phyloP scores from a whole-genome alignment of 2,797 vertebrate genomes.

The Dallia pectoralis region DNA sequence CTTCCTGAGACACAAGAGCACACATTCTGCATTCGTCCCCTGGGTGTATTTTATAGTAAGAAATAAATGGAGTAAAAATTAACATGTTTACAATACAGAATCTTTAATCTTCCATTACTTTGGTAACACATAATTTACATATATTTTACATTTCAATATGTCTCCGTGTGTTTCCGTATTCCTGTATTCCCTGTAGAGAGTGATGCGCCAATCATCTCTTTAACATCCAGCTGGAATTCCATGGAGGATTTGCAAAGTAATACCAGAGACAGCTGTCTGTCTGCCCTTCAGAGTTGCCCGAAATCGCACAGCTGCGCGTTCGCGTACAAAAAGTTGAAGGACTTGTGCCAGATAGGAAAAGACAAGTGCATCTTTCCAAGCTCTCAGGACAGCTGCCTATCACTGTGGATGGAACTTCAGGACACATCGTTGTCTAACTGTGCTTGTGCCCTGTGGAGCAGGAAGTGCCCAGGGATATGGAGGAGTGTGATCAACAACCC shows the following conservation, averaged over 20 bases:
- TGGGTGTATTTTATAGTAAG: background rate
- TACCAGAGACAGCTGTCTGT: slow-evolving; percentile 29
- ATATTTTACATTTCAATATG: background rate
- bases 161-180: too few species aligned
- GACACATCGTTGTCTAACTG: slow-evolving; percentile 50
- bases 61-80: too few species aligned
- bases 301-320: slow-evolving; percentile 47
- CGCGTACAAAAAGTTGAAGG: slow-evolving; percentile 56
- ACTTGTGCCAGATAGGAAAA: slow-evolving; percentile 37
- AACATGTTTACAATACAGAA: background rate
- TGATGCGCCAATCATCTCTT: background rate
- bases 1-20: slow-evolving; percentile 44
- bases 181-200: slow-evolving; percentile 1
- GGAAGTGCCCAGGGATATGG: slow-evolving; percentile 2
- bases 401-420: slow-evolving; percentile 37
- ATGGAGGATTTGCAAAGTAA: background rate
- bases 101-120: too few species aligned
- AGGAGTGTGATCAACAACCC: background rate
- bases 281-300: slow-evolving; percentile 48
- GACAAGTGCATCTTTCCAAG: background rate
- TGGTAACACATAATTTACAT: background rate
- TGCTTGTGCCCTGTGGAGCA: background rate
- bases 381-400: slow-evolving; percentile 38
- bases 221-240: background rate
- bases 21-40: slow-evolving; percentile 11